Percentiles rank a stretch among this genome's conserved stretches.
phyloP scores from a whole-genome alignment of 2,113 vertebrate species.

The Sylvietta virens region DNA sequence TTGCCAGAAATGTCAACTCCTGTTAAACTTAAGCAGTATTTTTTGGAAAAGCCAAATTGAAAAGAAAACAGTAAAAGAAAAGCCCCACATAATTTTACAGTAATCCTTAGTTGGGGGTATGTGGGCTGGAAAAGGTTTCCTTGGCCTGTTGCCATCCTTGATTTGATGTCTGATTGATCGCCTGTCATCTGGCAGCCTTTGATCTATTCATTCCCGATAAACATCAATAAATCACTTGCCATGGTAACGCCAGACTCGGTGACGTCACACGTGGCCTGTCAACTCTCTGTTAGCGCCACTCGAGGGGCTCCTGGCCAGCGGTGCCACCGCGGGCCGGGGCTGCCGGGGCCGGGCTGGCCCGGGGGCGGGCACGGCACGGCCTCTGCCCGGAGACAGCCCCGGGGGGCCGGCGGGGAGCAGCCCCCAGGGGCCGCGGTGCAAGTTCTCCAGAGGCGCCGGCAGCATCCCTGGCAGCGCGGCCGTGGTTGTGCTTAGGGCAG shows the following conservation, averaged over 20 bases:
- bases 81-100: conserved; percentile 80
- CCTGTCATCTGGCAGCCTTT: conserved; percentile 90
- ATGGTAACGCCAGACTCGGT: conserved; percentile 81
- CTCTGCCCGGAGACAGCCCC: neutral
- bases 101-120: conserved; percentile 73
- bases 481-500: neutral
- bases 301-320: conserved; percentile 43
- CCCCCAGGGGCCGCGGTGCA: rapidly evolving
- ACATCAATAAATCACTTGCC: conserved; percentile 95
- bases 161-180: conserved; percentile 98
- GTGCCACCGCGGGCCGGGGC: neutral
- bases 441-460: neutral
- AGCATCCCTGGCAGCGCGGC: rapidly evolving
- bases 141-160: conserved; percentile 93
- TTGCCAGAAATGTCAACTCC: conserved; percentile 60
- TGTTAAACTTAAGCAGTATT: conserved; percentile 46
- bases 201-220: conserved; percentile 99
- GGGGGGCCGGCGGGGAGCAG: neutral
- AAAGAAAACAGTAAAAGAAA: conserved; percentile 48
- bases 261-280: conserved; percentile 86
- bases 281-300: conserved; percentile 73
- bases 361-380: neutral
- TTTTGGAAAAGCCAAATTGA: conserved; percentile 62
- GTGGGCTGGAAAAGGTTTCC: conserved; percentile 84
- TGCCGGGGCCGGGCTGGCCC: neutral